These are phyloP conservation scores for Odontomyia ornata DNA, from an alignment of 2,888 invertebrate genomes.

Conservation along the genomic window DNA sequence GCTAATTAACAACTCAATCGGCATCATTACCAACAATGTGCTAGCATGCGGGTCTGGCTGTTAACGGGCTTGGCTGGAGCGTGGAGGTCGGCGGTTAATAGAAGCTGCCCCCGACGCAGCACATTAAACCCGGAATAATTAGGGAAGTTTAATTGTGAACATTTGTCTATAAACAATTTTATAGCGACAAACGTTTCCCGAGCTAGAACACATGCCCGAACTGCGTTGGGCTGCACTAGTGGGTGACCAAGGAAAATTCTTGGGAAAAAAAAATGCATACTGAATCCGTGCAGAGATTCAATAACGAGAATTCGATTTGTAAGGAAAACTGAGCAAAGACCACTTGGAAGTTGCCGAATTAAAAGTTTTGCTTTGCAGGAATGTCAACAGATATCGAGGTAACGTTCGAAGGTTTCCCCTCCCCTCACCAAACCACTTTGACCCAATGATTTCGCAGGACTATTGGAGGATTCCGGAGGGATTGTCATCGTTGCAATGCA, in stretches of 20 bases:
- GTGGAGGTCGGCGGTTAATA: not conserved
- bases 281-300: no score
- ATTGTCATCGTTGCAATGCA: not conserved
- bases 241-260: no score
- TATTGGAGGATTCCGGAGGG: not conserved
- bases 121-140: not conserved
- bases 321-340: no score
- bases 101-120: not conserved
- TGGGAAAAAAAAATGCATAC: no score
- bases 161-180: not conserved
- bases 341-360: no score
- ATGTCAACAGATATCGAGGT: not conserved
- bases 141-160: not conserved
- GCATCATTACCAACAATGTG: not conserved
- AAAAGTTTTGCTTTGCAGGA: not conserved
- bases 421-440: not conserved
- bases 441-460: not conserved
- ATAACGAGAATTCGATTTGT: no score
- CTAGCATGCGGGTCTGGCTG: not conserved
- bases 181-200: not conserved
- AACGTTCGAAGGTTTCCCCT: not conserved
- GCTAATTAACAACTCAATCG: slow-evolving; percentile 14
- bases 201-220: not conserved
- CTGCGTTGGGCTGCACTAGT: no score
- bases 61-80: not conserved